Evolutionary conservation across 2,888 invertebrate genomes (phyloP), one percentile per base, ranked within the genome.

Genomic region (Eueremaeus valkanovi): DNA sequence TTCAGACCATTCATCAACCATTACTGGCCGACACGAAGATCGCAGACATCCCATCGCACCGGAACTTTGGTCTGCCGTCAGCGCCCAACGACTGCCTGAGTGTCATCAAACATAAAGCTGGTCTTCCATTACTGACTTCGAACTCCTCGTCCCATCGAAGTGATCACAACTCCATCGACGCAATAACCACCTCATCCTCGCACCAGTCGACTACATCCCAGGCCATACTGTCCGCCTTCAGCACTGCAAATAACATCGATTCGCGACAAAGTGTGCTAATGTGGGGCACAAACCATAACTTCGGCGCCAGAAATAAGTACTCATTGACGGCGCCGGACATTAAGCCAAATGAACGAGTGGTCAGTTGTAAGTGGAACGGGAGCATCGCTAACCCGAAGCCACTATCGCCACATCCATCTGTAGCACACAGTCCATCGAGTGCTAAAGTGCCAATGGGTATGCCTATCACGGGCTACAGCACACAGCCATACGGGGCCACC

Each of bases 211-310:
- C 49, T 36, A 49, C 73, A 61, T 61, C 73, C 33, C 49, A 24
- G 61, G 55, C 68, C 73, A 76, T 70, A 11, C 76, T 75, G 21
- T 78, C 77, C 8, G 77, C 77, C 3, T 78, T 78, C 70, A 66
- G 55, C 6, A 51, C 58, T 13, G 29, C 73, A 31, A 73, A 51
- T 18, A 73, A 73, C 18, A 85, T 87, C 74, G 89, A 89, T 81
- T 86, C 88, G 79, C 86, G 95, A 63, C 94, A 95, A 84, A 95
- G 94, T 16, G 95, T 94, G 74, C 87, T 95, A 61, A 94, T 95
- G 94, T 95, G 94, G 94, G 94, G 93, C 73, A 73, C 61, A 74
- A 76, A 73, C 33, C 63, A 73, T 72, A 45, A 74, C 76, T 42
- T 78, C 76, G 16, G 24, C 21, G 8, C 33, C 49, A 49, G 75